Evolutionary conservation across 2,888 invertebrate species (phyloP).

Genomic region (Allacma fusca): DNA sequence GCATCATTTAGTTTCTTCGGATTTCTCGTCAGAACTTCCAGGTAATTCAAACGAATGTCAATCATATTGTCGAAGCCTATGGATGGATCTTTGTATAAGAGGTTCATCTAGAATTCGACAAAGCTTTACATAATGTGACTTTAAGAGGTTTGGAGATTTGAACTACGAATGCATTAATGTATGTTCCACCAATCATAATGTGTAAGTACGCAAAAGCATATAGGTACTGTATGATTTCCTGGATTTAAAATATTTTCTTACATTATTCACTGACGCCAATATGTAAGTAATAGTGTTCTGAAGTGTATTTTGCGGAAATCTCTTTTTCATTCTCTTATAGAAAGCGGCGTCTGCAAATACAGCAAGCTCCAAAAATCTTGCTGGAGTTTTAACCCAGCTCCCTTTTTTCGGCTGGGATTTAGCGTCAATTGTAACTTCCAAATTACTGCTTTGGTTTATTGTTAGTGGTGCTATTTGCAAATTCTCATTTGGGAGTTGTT

Average conservation of each 20-base stretch:
- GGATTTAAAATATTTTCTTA: neutral
- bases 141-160: neutral
- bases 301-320: neutral
- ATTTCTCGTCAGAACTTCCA: conserved; percentile 41
- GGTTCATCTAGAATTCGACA: conserved; percentile 46
- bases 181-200: too few relatives aligned
- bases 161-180: too few relatives aligned
- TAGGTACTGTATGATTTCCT: too few relatives aligned
- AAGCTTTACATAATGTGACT: neutral
- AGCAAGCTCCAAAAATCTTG: conserved; percentile 10
- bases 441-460: neutral
- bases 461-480: too few relatives aligned
- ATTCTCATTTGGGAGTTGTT: too few relatives aligned
- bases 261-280: neutral
- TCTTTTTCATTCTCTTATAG: neutral
- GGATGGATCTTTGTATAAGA: conserved; percentile 46
- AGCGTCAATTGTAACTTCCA: neutral
- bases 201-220: too few relatives aligned
- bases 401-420: neutral
- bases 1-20: conserved; percentile 35
- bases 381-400: neutral
- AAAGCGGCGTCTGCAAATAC: neutral
- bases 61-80: conserved; percentile 37
- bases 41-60: conserved; percentile 44
- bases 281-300: neutral